Base-by-base conservation (phyloP, 2,888 invertebrate species). In the Drosophila mayaguana region DNA sequence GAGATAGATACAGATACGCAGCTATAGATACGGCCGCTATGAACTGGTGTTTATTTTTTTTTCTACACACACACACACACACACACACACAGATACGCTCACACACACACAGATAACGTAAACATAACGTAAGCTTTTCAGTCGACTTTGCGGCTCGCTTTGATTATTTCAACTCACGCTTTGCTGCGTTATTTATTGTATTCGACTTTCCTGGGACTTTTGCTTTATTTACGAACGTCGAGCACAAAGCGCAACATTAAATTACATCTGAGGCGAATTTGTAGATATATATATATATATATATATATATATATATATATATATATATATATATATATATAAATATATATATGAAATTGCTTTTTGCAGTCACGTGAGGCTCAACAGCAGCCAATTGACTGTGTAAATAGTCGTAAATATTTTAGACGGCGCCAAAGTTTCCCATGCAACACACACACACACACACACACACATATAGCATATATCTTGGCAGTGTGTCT, bases 381-480 rank as follows among this genome's bases (percentile, higher is more conserved):
- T 14, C 36, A 40, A 34, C 18, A 20, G 59, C 68, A 61, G 74
- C 66, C 85, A 88, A 83, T 80, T 74, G 83, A 55, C 82, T 83
- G 85, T 74, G 85, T 81, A 84, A 84, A 83, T 66, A 75, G 79
- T 83, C 78, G 75, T 82, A 82, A 83, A 87, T 82, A 87, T 75
- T 87, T 82, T 34, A 77, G 63, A 57, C 45, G 79, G 53, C 75
- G 74, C 79, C 75, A 78, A 81, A 81, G 70, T 72, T 83, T 74
- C 20, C 40, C 56, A 45, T 64, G 50, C 32, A 16, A 40, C 18
- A 48, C 20, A 22, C 28, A 46, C 18, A 57, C n/a, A 46, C 36
- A 43, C 38, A 43, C n/a, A 40, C 25, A 42, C 12, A 51, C 20
- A 50, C 4, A 36, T 28, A 14, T n/a, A 11, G 14, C 11, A 18